These are phyloP conservation scores for Adela reaumurella DNA, from an alignment of 2,888 invertebrate genomes.

Conservation along the genomic window DNA sequence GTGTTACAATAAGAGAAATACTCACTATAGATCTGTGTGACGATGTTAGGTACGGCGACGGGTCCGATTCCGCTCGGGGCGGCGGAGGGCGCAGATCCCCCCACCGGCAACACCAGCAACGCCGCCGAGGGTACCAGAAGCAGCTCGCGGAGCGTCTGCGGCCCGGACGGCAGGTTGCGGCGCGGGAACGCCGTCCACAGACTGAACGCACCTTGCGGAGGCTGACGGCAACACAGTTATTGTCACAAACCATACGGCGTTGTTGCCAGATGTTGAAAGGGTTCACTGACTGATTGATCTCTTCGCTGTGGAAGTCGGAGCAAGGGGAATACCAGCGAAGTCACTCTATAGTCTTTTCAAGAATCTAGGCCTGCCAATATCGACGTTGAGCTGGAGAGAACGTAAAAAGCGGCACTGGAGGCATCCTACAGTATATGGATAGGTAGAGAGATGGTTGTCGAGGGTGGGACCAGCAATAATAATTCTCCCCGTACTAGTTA, in stretches of 20 bases:
- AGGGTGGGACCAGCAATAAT: too few relatives aligned
- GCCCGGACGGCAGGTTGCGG: constrained; percentile 61
- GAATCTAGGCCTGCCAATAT: too few relatives aligned
- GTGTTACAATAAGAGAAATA: too few relatives aligned
- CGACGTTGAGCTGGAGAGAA: too few relatives aligned
- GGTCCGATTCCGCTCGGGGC: constrained; percentile 13
- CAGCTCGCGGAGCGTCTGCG: constrained; percentile 59
- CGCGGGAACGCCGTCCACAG: constrained; percentile 77
- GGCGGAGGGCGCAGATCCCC: constrained; percentile 22
- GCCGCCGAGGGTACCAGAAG: constrained; percentile 74
- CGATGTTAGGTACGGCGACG: not conserved
- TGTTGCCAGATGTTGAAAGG: not conserved
- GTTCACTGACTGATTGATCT: too few relatives aligned
- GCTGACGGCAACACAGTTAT: constrained; percentile 15
- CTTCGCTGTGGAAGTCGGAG: too few relatives aligned
- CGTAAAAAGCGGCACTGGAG: too few relatives aligned
- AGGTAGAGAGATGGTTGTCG: too few relatives aligned
- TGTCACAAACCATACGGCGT: not conserved
- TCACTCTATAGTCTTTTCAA: too few relatives aligned
- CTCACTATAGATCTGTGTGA: constrained; percentile 16
- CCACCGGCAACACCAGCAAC: constrained; percentile 65
- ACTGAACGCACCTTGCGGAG: constrained; percentile 54
- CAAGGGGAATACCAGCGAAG: too few relatives aligned
- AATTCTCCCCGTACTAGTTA: too few relatives aligned
- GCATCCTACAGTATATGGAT: too few relatives aligned